Evolutionary conservation across 2,113 vertebrate genomes (phyloP).

Genomic region (Elaphurus davidianus): DNA sequence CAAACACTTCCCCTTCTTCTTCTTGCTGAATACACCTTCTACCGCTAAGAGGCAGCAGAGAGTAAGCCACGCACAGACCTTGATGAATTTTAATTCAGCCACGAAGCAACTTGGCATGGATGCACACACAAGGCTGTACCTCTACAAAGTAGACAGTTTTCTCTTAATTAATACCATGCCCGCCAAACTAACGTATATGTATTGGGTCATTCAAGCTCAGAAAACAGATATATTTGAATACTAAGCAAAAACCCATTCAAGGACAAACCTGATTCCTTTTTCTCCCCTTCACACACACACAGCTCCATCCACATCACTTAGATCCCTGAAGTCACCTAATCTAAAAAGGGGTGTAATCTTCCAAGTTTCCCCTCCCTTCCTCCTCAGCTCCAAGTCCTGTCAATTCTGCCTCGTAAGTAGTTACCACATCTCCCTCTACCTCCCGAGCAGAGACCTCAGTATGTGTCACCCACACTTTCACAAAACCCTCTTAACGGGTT

Average conservation of each 20-base stretch:
- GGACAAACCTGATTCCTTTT: not conserved
- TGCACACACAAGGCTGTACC: not conserved
- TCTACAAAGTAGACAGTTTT: not conserved
- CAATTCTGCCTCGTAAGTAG: not conserved
- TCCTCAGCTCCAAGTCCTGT: not conserved
- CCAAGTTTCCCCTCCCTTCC: not conserved
- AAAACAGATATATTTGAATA: not conserved
- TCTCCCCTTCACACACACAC: not conserved
- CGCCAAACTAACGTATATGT: not conserved
- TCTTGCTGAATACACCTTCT: not conserved
- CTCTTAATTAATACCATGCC: not conserved
- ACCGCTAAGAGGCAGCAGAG: constrained; percentile 57
- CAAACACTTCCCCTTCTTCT: not conserved
- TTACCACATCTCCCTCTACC: not conserved
- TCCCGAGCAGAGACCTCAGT: not conserved
- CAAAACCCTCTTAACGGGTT: not conserved
- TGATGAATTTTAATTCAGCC: not conserved
- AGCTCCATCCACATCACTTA: not conserved
- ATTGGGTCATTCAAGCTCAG: not conserved
- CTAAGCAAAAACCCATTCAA: not conserved
- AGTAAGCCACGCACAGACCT: not conserved
- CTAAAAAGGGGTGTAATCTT: not conserved
- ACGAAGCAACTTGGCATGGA: not conserved
- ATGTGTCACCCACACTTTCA: not conserved
- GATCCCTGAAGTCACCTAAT: not conserved